These are phyloP conservation scores for Sarcophaga subvicina DNA, from an alignment of 2,888 invertebrate genomes.

Conservation along the genomic window DNA sequence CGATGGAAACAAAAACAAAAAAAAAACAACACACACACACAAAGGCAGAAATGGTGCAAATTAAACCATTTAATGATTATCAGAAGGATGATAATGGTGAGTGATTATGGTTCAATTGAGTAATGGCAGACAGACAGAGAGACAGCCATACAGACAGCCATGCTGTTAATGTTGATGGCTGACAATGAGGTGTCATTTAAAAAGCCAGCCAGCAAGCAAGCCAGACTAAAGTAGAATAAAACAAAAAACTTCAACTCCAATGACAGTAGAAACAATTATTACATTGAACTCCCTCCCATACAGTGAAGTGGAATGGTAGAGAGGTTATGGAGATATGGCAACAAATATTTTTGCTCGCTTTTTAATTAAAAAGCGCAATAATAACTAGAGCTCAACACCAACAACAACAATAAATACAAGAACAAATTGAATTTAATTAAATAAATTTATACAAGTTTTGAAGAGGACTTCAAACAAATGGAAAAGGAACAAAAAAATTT, in stretches of 20 bases:
- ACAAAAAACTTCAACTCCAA: too few relatives aligned
- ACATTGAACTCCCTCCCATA: slow-evolving; percentile 50
- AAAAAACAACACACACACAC: too few relatives aligned
- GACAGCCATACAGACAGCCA: neutral
- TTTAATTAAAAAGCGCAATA: slow-evolving; percentile 76
- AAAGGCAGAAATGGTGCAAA: slow-evolving; percentile 51
- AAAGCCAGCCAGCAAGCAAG: neutral
- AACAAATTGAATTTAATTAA: slow-evolving; percentile 74
- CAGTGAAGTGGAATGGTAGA: neutral
- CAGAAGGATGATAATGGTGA: neutral
- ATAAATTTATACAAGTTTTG: slow-evolving; percentile 71
- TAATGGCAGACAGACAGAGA: neutral
- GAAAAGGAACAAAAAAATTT: slow-evolving; percentile 18
- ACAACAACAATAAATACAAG: neutral
- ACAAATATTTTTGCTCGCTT: slow-evolving; percentile 46
- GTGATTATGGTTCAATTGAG: neutral
- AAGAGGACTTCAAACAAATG: slow-evolving; percentile 69
- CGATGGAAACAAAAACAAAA: neutral
- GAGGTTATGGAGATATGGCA: neutral
- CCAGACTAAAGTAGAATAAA: neutral
- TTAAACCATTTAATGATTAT: slow-evolving; percentile 64
- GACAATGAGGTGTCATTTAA: slow-evolving; percentile 41
- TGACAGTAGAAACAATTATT: slow-evolving; percentile 56
- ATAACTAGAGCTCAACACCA: slow-evolving; percentile 52
- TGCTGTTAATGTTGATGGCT: slow-evolving; percentile 17